phyloP scores from a whole-genome alignment of 2,113 vertebrate species.

The Myotis brandtii region DNA sequence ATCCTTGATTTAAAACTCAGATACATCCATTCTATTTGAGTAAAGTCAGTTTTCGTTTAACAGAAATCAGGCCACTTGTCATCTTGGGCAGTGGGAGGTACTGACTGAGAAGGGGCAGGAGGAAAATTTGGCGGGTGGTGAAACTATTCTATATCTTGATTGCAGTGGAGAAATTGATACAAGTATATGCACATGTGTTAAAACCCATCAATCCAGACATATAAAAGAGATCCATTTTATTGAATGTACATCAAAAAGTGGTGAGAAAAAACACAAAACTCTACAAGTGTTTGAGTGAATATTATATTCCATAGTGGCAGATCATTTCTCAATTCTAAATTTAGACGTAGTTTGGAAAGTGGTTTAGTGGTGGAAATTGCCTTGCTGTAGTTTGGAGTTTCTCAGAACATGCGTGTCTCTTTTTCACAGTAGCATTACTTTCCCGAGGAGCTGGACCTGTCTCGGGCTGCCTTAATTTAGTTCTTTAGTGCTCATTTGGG shows the following conservation, averaged over 20 bases:
- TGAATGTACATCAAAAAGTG: neutral
- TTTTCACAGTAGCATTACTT: neutral
- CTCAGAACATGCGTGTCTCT: neutral
- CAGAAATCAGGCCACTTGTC: neutral
- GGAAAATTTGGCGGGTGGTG: neutral
- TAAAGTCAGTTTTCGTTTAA: neutral
- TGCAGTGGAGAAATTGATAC: neutral
- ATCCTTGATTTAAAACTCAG: neutral
- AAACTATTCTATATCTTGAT: neutral
- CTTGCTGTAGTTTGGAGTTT: neutral
- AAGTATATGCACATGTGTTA: neutral
- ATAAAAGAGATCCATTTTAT: neutral
- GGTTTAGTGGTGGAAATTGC: neutral
- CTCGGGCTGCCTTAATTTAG: neutral
- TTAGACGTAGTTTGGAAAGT: neutral
- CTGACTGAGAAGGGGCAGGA: neutral
- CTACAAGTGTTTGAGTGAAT: neutral
- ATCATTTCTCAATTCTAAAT: neutral
- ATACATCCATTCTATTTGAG: neutral
- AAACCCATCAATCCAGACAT: neutral
- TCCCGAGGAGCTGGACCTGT: neutral
- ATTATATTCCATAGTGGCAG: neutral
- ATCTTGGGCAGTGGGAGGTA: fast-evolving
- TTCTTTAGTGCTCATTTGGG: neutral
- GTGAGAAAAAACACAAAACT: neutral